Evolutionary conservation across 2,113 vertebrate species (phyloP).

Genomic region (Lonchura striata): DNA sequence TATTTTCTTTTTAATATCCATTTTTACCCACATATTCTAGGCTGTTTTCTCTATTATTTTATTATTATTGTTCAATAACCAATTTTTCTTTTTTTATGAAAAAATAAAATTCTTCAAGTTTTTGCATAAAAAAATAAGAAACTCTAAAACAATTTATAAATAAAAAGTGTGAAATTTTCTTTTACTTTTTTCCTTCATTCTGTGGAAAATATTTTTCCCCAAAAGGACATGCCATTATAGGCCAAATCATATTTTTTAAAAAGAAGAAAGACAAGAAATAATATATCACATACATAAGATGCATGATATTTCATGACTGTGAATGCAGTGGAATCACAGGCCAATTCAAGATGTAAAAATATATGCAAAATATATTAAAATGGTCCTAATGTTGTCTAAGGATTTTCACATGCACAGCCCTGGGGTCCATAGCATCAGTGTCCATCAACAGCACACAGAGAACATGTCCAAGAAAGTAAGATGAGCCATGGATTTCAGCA

Average conservation of each 20-base stretch:
- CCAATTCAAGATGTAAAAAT: background rate
- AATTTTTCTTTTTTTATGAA: background rate
- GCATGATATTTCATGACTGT: background rate
- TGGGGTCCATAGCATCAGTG: fast-evolving
- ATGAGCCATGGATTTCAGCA: background rate
- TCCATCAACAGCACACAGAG: background rate
- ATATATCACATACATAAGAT: background rate
- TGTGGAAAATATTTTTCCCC: background rate
- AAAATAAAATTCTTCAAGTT: background rate
- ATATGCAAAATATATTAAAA: background rate
- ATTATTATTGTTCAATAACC: fast-evolving
- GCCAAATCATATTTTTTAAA: background rate
- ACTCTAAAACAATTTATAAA: background rate
- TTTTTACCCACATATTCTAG: background rate
- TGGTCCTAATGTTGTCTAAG: fast-evolving
- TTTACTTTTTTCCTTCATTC: background rate
- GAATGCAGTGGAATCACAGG: fast-evolving
- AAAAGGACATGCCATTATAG: fast-evolving
- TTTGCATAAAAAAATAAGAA: background rate
- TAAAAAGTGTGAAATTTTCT: fast-evolving
- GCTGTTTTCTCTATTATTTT: fast-evolving
- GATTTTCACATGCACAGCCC: fast-evolving
- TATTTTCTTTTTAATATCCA: fast-evolving
- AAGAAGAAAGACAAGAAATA: background rate
- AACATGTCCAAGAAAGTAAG: fast-evolving